Conservation (phyloP, 2,888 invertebrate genomes). For the Ellobium chinense region DNA sequence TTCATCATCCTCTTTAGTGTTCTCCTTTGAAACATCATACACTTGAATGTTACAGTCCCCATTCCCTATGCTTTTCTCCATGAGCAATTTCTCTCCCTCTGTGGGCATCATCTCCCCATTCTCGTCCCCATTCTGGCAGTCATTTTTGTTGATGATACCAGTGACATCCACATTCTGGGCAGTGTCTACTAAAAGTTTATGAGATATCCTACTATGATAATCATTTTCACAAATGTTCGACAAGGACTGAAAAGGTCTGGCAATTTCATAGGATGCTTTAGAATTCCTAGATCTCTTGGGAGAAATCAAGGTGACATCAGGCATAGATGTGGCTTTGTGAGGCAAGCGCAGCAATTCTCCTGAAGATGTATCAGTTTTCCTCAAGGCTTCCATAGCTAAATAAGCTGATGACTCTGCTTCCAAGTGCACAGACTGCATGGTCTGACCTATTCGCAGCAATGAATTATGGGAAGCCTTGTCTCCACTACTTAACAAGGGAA, state of each 20-base stretch:
- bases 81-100: no score
- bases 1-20: no score
- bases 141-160: no score
- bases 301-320: background rate
- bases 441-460: constrained; percentile 18
- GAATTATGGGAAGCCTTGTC: constrained; percentile 1
- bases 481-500: constrained; percentile 4
- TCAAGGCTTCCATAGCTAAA: background rate
- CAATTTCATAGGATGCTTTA: background rate
- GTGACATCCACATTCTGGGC: no score
- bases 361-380: background rate
- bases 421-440: constrained; percentile 26
- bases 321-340: background rate
- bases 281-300: background rate
- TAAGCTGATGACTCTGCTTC: constrained; percentile 20
- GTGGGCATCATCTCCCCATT: no score
- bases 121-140: no score
- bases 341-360: background rate
- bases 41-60: no score
- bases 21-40: no score
- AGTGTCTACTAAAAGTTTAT: no score
- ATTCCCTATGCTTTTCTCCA: no score
- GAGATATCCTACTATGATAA: background rate
- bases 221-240: background rate
- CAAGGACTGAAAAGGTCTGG: background rate